Base-by-base conservation (phyloP, 2,888 invertebrate genomes). In the Diadegma fenestrale region DNA sequence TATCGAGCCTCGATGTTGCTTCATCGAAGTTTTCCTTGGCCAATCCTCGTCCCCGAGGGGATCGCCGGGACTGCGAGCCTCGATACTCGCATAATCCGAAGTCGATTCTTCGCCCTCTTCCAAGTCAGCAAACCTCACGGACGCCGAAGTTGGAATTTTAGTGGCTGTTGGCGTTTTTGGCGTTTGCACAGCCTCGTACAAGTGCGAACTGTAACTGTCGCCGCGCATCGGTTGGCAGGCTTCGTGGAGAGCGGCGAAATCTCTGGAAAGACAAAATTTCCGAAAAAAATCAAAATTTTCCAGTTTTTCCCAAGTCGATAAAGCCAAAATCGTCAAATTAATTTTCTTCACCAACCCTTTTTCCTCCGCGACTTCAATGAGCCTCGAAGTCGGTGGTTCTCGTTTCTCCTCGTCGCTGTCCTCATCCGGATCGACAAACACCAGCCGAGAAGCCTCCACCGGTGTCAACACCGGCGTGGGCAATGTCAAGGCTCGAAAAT, bases 21-120 rank as follows among this genome's bases (percentile, higher is more conserved):
- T 90, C 54, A 76, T 82, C 41, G 88, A 82, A 58, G 89, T 90
- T 37, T 89, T 89, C 17, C 82, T 76, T 22, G 82, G 80, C 80
- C 87, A 86, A 43, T 94, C 94, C 7, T 94, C 94, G n/a, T 93
- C 93, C 1, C 91, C 93, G 0, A 94, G 86, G 0, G 94, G 94
- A 82, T 94, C 94, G 0, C 94, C 94, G 0, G 94, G 94, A 90
- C 94, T 94, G 22, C 93, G 90, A 0, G 95, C 95, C 93, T 97
- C 97, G 71, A 97, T 96, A 91, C 97, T 97, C 77, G 96, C 97
- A 92, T 97, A 97, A 91, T 97, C 97, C 5, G 97, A 97, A 0
- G 97, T 97, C 0, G 96, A 96, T 88, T 96, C 96, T 82, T 95
- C 95, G 66, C 95, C 94, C 26, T 94, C 94, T 33, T 94, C 94